phyloP scores from a whole-genome alignment of 2,797 vertebrate species.

The Sebastes iracundus region DNA sequence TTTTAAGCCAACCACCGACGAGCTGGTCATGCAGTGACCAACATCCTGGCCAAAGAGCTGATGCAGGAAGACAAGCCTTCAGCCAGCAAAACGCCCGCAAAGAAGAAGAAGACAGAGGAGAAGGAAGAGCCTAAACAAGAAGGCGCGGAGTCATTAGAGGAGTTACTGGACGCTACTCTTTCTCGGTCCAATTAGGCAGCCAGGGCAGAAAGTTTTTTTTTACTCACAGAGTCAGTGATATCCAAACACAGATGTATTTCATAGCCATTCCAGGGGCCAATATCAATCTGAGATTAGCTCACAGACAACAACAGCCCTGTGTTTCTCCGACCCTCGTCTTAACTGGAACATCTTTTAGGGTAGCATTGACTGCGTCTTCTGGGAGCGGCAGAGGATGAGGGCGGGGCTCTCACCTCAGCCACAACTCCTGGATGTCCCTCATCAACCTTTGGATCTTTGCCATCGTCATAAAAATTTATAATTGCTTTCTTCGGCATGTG shows the following conservation, averaged over 20 bases:
- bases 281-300: constrained; percentile 23
- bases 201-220: neutral
- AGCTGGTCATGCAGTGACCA: constrained; percentile 89
- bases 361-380: constrained; percentile 37
- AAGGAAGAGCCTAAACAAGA: constrained; percentile 59
- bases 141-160: constrained; percentile 77
- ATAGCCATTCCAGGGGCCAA: constrained; percentile 37
- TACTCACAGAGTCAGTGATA: neutral
- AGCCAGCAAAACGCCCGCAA: constrained; percentile 26
- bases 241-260: constrained; percentile 19
- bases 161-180: constrained; percentile 72
- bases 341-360: constrained; percentile 30
- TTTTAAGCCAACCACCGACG: constrained; percentile 87
- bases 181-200: constrained; percentile 72
- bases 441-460: constrained; percentile 38
- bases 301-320: constrained; percentile 7
- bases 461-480: constrained; percentile 25
- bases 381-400: constrained; percentile 15
- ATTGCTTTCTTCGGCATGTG: constrained; percentile 27
- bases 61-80: constrained; percentile 84
- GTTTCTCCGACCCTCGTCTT: constrained; percentile 10
- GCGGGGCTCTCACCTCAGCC: constrained; percentile 29
- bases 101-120: constrained; percentile 51
- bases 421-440: constrained; percentile 4
- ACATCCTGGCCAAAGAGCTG: constrained; percentile 89